Base-by-base conservation (phyloP, 1,140 invertebrate species). In the Nasonia longicornis region DNA sequence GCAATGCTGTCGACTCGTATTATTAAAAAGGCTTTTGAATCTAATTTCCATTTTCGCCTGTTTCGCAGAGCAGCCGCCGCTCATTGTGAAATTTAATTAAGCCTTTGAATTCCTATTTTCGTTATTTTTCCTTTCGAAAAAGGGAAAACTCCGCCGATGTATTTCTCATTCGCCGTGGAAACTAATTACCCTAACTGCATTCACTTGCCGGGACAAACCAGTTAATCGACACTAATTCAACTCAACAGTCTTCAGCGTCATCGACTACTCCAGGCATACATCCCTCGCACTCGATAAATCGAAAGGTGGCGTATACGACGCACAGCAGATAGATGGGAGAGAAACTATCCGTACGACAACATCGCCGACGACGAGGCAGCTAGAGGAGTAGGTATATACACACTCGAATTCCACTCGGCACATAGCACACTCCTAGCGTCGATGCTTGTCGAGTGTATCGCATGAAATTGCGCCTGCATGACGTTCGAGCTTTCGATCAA, bases 361-460 rank as follows among this genome's bases (percentile, higher is more conserved):
- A 10, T 16, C 16, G 48, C 2, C 12, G 48, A 52, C 48, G 12
- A 52, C 52, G 52, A 58, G 45, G 45, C 45, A 58, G 52, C 31
- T 35, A 26, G 64, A 67, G 64, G 7, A 42, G 38, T 42, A 66
- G 64, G 64, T 26, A 26, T 26, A 66, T 12, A 66, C 26, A 67
- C 64, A 67, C 64, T 67, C 64, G 64, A 67, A 29, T 31, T 67
- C 64, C 64, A 31, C 64, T 67, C 64, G 64, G 64, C 26, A 8
- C 64, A 14, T 31, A 67, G 22, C 64, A 31, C 26, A 67, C 64
- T 29, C 64, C 64, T 31, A 1, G 22, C 64, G 64, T 58, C 20
- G 52, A 58, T 58, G 52, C 64, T 26, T 31, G 22, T 67, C 64
- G 64, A 67, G 64, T 67, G 64, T 26, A 31, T 26, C 26, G 29